A percentile compares a stretch with the other conserved stretches of the same genome.
Conservation (phyloP, 2,797 vertebrate species). For the Acipenser oxyrinchus region DNA sequence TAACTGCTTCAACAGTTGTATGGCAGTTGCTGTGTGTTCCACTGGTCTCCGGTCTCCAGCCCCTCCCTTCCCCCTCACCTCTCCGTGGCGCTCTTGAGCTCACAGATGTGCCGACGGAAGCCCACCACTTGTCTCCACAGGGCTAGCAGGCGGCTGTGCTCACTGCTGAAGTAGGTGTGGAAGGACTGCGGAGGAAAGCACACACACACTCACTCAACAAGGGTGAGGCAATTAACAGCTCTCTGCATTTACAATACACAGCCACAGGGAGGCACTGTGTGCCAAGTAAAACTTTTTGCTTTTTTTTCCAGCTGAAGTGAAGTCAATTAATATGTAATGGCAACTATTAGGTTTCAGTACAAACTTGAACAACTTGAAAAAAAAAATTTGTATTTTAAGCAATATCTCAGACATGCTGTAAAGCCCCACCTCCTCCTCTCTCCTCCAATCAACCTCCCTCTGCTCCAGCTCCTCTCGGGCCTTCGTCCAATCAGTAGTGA, state of each 20-base stretch:
- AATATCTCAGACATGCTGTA: too few species aligned
- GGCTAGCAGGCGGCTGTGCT: conserved; percentile 78
- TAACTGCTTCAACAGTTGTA: too few species aligned
- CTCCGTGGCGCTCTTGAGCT: conserved; percentile 76
- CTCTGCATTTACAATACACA: neutral
- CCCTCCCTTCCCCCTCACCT: conserved; percentile 53
- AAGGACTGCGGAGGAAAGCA: conserved; percentile 64
- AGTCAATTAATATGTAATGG: too few species aligned
- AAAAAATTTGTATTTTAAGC: neutral
- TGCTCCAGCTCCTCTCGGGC: conserved; percentile 84
- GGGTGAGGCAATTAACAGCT: neutral
- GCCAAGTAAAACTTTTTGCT: too few species aligned
- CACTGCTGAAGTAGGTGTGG: conserved; percentile 80
- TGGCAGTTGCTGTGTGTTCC: too few species aligned
- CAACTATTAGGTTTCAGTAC: neutral
- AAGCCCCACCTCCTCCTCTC: conserved; percentile 80
- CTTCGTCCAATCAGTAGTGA: conserved; percentile 83
- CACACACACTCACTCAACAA: neutral
- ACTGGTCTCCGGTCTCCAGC: too few species aligned
- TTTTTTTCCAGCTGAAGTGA: too few species aligned
- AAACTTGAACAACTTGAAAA: neutral
- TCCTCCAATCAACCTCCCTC: conserved; percentile 83
- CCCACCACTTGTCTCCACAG: conserved; percentile 87
- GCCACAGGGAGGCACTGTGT: neutral
- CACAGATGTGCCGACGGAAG: conserved; percentile 70